Conservation (phyloP, 1,140 invertebrate genomes). For the Nixonia krombeini region DNA sequence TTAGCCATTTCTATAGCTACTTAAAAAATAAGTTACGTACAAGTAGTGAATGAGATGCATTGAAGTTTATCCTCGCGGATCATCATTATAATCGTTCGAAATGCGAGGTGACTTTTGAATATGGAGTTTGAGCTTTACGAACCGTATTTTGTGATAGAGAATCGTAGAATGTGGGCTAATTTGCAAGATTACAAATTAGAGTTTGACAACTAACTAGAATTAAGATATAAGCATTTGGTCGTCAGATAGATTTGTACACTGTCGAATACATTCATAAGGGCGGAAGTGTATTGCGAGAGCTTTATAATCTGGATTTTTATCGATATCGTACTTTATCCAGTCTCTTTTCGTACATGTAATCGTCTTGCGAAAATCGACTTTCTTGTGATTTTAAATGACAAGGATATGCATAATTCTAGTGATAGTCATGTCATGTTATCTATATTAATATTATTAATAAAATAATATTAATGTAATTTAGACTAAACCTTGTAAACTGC, state of each 20-base stretch:
- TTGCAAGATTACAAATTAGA: too few species aligned
- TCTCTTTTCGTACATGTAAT: too few species aligned
- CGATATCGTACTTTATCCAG: too few species aligned
- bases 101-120: neutral
- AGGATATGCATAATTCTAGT: conserved; percentile 12
- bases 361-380: neutral
- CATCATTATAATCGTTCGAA: conserved; percentile 20
- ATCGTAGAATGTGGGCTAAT: too few species aligned
- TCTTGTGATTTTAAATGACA: neutral
- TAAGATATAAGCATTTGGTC: too few species aligned
- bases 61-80: conserved; percentile 27
- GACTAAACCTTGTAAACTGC: conserved; percentile 36
- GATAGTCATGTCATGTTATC: conserved; percentile 17
- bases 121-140: too few species aligned
- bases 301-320: too few species aligned
- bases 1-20: conserved; percentile 14
- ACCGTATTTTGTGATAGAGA: neutral
- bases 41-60: conserved; percentile 14
- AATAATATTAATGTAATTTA: conserved; percentile 37
- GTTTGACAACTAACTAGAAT: too few species aligned
- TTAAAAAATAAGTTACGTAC: conserved; percentile 17
- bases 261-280: too few species aligned
- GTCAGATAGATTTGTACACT: too few species aligned
- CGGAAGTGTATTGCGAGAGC: too few species aligned
- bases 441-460: conserved; percentile 43